These are phyloP conservation scores for Dromas ardeola DNA, from an alignment of 2,113 vertebrate species.

Conservation along the genomic window DNA sequence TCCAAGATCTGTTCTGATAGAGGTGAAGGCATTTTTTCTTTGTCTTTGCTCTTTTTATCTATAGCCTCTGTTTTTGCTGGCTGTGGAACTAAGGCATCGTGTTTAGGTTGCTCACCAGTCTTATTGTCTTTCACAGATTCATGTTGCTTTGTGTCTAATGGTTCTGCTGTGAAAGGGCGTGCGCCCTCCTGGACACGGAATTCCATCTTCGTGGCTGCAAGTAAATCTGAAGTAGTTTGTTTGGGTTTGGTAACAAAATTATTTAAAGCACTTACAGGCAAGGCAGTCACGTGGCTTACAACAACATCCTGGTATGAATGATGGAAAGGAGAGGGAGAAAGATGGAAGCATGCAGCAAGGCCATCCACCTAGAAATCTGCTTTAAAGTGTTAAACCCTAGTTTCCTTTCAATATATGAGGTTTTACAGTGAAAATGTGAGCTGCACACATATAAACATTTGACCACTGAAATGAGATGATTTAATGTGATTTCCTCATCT, in stretches of 20 bases:
- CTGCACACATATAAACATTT: background rate
- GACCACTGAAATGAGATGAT: slow-evolving; percentile 9
- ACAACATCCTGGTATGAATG: slow-evolving; percentile 56
- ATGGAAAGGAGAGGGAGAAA: slow-evolving; percentile 54
- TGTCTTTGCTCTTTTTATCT: slow-evolving; percentile 59
- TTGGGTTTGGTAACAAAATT: slow-evolving; percentile 77
- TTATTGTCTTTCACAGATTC: slow-evolving; percentile 64
- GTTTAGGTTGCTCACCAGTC: slow-evolving; percentile 74
- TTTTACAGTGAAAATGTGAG: background rate
- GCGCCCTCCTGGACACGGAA: slow-evolving; percentile 80
- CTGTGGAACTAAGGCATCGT: slow-evolving; percentile 76
- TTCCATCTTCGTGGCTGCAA: slow-evolving; percentile 99
- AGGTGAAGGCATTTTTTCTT: slow-evolving; percentile 44
- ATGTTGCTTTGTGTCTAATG: slow-evolving; percentile 67
- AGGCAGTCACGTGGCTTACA: slow-evolving; percentile 64
- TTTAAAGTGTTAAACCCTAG: slow-evolving; percentile 22
- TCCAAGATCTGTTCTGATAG: slow-evolving; percentile 44
- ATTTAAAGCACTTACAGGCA: slow-evolving; percentile 71
- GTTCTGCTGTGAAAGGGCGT: slow-evolving; percentile 67
- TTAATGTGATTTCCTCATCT: background rate
- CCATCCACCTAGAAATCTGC: slow-evolving; percentile 55
- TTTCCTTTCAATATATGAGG: background rate
- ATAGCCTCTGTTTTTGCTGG: slow-evolving; percentile 58
- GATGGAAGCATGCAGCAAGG: slow-evolving; percentile 74
- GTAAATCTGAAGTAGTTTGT: slow-evolving; percentile 93